Evolutionary conservation across 2,113 vertebrate genomes (phyloP).

Genomic region (Psephotus haematonotus): DNA sequence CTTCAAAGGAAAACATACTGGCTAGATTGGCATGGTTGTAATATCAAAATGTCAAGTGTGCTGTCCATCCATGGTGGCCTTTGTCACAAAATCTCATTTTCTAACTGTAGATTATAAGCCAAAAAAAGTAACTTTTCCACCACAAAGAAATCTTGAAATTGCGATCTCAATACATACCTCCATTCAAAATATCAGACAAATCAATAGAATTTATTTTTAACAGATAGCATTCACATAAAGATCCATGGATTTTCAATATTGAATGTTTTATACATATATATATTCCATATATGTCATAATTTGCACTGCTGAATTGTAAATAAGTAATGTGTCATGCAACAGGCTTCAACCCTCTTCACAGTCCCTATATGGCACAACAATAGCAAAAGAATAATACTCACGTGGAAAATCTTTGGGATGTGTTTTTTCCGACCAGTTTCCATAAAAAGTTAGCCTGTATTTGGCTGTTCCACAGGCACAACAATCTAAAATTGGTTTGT

Average conservation of each 20-base stretch:
- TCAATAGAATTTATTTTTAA: background rate
- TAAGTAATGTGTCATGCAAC: background rate
- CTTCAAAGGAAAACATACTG: background rate
- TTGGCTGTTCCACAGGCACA: constrained; percentile 97
- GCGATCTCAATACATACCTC: background rate
- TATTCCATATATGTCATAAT: background rate
- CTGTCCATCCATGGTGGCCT: background rate
- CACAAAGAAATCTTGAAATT: background rate
- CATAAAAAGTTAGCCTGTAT: constrained; percentile 94
- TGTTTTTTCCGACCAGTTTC: constrained; percentile 96
- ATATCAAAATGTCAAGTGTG: background rate
- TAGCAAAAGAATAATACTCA: constrained; percentile 71
- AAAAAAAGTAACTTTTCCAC: background rate
- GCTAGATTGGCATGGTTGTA: background rate
- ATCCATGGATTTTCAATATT: background rate
- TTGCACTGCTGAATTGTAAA: background rate
- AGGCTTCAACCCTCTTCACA: background rate
- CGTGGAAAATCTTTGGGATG: constrained; percentile 96
- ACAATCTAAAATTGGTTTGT: constrained; percentile 84
- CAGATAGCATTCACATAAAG: background rate
- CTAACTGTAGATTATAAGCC: background rate
- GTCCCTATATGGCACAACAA: background rate
- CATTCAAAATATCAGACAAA: background rate
- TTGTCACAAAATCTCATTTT: background rate
- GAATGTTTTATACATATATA: background rate